phyloP scores from a whole-genome alignment of 2,888 invertebrate species.

The Rhamphomyia laevipes region DNA sequence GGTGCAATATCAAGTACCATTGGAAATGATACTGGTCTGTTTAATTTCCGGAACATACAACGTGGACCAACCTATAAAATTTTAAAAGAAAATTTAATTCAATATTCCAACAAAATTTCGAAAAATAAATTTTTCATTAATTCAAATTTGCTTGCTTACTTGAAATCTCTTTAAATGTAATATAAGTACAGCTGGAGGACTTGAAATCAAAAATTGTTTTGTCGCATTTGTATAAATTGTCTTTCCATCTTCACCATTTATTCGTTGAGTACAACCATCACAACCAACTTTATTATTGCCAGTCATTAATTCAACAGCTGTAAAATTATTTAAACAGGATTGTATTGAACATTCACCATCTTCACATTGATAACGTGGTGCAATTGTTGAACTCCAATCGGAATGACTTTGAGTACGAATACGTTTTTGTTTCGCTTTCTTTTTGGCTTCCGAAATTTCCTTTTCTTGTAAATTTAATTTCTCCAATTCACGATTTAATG shows the following conservation, averaged over 20 bases:
- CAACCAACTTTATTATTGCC: conserved; percentile 91
- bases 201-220: conserved; percentile 75
- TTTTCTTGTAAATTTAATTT: conserved; percentile 9
- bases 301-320: conserved; percentile 76
- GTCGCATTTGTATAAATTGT: conserved; percentile 71
- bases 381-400: conserved; percentile 43
- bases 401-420: conserved; percentile 34
- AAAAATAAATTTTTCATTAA: too few relatives aligned
- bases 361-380: conserved; percentile 57
- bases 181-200: conserved; percentile 87
- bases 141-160: conserved; percentile 12
- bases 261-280: conserved; percentile 72
- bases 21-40: conserved; percentile 79
- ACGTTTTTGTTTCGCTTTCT: conserved; percentile 24
- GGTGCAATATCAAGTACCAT: conserved; percentile 77
- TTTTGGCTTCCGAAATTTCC: conserved; percentile 7
- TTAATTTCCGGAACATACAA: conserved; percentile 68
- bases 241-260: conserved; percentile 55
- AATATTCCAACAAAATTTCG: too few relatives aligned
- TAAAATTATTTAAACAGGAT: conserved; percentile 87
- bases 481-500: conserved; percentile 15
- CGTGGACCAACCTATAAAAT: conserved; percentile 65
- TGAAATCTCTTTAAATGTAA: conserved; percentile 94
- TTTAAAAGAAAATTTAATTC: too few relatives aligned
- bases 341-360: conserved; percentile 74